These are phyloP conservation scores for Hoplias malabaricus DNA, from an alignment of 2,113 vertebrate genomes.

Conservation along the genomic window DNA sequence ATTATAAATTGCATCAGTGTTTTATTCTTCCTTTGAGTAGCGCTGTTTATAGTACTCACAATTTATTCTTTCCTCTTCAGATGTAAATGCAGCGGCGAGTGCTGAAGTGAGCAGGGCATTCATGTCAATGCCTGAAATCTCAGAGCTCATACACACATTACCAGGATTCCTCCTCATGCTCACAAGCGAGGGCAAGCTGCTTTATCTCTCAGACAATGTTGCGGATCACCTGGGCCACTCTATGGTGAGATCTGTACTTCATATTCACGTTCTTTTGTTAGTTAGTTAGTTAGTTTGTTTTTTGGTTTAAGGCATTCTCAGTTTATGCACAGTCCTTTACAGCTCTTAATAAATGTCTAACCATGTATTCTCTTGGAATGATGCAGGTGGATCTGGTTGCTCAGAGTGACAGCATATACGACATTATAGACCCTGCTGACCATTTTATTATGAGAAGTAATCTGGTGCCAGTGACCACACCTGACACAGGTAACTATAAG, in stretches of 20 bases:
- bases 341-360: not conserved
- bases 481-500: constrained; percentile 71
- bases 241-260: constrained; percentile 77
- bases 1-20: too few relatives aligned
- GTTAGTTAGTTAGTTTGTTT: too few relatives aligned
- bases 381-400: constrained; percentile 84
- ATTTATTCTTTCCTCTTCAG: constrained; percentile 39
- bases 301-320: too few relatives aligned
- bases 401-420: constrained; percentile 88
- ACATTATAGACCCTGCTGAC: constrained; percentile 83
- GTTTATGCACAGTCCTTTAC: too few relatives aligned
- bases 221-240: constrained; percentile 88
- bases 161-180: constrained; percentile 85
- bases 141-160: constrained; percentile 82
- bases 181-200: constrained; percentile 87
- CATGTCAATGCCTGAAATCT: constrained; percentile 80
- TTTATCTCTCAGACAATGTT: constrained; percentile 88
- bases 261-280: not conserved
- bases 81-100: constrained; percentile 46
- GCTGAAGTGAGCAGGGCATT: constrained; percentile 63
- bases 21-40: not conserved
- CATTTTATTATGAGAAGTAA: constrained; percentile 82
- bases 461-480: constrained; percentile 72
- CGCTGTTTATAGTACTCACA: not conserved
- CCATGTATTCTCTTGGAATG: not conserved